Evolutionary conservation across 2,113 vertebrate genomes (phyloP).

Genomic region (Ovis canadensis): DNA sequence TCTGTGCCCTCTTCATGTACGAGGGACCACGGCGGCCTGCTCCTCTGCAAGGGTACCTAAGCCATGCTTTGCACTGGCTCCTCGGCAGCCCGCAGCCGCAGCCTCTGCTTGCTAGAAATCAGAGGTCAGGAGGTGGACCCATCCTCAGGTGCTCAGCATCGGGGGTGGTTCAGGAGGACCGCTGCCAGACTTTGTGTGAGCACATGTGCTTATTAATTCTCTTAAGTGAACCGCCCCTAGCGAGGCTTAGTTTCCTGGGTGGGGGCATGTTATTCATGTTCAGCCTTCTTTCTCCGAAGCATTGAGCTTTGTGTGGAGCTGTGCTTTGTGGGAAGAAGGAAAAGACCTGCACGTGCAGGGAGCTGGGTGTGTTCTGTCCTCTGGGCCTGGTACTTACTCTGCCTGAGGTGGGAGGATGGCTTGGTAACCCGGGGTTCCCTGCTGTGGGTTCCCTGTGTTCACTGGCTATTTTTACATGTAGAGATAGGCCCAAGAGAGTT

Average conservation of each 20-base stretch:
- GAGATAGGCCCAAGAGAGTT: not conserved
- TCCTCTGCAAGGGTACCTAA: not conserved
- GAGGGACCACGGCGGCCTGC: not conserved
- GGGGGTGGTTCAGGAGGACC: not conserved
- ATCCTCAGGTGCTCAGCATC: not conserved
- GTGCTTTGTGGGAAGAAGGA: not conserved
- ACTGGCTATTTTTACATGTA: not conserved
- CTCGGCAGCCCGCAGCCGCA: not conserved
- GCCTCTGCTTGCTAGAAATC: not conserved
- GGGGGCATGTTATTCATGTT: not conserved
- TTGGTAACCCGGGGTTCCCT: not conserved
- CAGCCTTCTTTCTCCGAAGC: not conserved
- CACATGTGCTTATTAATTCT: not conserved
- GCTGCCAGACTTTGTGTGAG: not conserved
- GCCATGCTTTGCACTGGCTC: not conserved
- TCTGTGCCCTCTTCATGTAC: not conserved
- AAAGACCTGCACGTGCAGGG: not conserved
- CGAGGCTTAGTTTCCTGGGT: not conserved
- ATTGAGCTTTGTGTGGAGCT: not conserved
- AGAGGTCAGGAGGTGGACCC: not conserved
- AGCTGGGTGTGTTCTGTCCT: not conserved
- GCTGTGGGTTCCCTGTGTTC: not conserved
- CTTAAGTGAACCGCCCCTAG: not conserved
- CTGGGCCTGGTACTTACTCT: not conserved
- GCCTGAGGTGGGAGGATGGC: accelerated